Base-by-base conservation (phyloP, 2,888 invertebrate genomes). In the Hanleya hanleyi region DNA sequence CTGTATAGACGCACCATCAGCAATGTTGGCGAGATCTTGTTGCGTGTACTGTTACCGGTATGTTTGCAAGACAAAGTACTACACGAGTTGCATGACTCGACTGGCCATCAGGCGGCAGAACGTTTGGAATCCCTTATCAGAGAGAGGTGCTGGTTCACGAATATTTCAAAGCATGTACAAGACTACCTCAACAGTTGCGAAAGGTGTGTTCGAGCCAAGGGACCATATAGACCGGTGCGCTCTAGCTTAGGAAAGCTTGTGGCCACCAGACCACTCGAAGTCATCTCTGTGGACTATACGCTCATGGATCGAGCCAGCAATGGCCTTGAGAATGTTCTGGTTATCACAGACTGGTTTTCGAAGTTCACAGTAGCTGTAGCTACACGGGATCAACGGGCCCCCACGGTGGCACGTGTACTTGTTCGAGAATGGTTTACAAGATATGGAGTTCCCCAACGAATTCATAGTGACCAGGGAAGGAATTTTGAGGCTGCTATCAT, bases 311-410 rank as follows among this genome's bases (percentile, higher is more conserved):
- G 22, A n/a, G 22, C 51, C 51, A 51, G 51, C 22, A 51, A 51
- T 26, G 51, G 51, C 15, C 9, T n/a, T 12, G 51, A 51, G 26
- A 51, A 51, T 22, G 51, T 51, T 7, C 22, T 51, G 22, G 51
- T 51, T 7, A 51, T 51, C 7, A 51, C 51, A 26, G 51, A 51
- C 26, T 51, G 51, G 51, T 51, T 51, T 51, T 51, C 51, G 7
- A 9, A 51, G 51, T 51, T 51, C 22, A 7, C 71, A 7, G 18
- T 26, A 26, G 74, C 69, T 26, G 62, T 68, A 6, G 47, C 71
- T 1, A 67, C 71, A 4, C 37, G 49, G n/a, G 68, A 74, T 32
- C 74, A 74, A 41, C 61, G 61, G 18, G 72, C 71, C 12, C 26
- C 32, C 9, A 72, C 71, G 29, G 67, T 57, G 6, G 74, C 71